Evolutionary conservation across 1,140 invertebrate species (phyloP), one percentile per base, ranked within the genome.

Genomic region (Phocides pigmalion): DNA sequence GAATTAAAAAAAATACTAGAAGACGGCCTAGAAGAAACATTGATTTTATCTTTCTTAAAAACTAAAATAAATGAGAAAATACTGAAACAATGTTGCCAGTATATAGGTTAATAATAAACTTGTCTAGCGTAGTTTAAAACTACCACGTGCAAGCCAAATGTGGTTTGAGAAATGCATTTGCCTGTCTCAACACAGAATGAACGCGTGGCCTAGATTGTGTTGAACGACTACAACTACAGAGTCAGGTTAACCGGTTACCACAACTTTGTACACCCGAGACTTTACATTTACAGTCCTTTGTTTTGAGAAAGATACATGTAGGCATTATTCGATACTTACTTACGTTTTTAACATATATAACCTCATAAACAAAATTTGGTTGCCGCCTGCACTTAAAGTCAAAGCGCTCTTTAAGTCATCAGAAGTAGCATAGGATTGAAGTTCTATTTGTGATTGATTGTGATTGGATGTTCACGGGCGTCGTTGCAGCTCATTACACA

Each of bases 91-190:
- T 14, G 2, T 41, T 15, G 9, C 14, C 15, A 46, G 11, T n/a
- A 46, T 9, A 15, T n/a, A 25, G 44, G 20, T 46, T 47, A 47
- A 22, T 47, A 12, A 19, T 25, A 14, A 1, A n/a, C n/a, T 22
- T 22, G 44, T 3, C 44, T 47, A 15, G 5, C 11, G 19, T 12
- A 14, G 44, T 47, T 47, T 25, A 5, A 46, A 14, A 47, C 12
- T 20, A 47, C 44, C 44, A 20, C 44, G 25, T 25, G 35, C 35
- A 39, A 12, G 44, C 20, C 19, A 47, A n/a, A 22, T 47, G 44
- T 8, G 44, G 44, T 47, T 47, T 47, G 44, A 12, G 35, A 39
- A 39, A 39, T 47, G 6, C 20, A 20, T 22, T 14, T 47, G 14
- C 17, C 20, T 17, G 20, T 9, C 20, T 19, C 17, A 19, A 17